These are phyloP conservation scores for Sardinella longiceps DNA, from an alignment of 2,797 vertebrate genomes.

Conservation along the genomic window DNA sequence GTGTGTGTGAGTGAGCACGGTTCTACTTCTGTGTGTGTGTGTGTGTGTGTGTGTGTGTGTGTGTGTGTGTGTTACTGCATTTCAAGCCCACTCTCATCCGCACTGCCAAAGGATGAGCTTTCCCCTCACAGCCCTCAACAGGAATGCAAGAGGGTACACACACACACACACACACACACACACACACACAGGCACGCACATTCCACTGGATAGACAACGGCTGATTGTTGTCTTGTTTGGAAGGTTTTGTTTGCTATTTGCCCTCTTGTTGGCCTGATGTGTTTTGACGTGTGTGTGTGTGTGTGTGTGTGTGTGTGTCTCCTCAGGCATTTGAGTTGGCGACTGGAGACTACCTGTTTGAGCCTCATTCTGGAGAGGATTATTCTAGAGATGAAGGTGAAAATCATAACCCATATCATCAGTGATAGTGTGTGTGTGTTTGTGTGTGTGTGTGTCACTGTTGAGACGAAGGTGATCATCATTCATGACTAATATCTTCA, in stretches of 20 bases:
- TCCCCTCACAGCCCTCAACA: neutral
- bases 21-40: neutral
- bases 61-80: neutral
- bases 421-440: no score
- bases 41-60: constrained; percentile 3
- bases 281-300: neutral
- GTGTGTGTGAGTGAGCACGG: neutral
- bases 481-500: no score
- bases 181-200: neutral
- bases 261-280: neutral
- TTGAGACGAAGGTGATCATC: no score
- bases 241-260: neutral
- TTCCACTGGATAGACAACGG: neutral
- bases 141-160: neutral
- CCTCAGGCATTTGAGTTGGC: constrained; percentile 74
- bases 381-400: constrained; percentile 96
- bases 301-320: neutral
- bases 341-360: constrained; percentile 97
- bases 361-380: constrained; percentile 96
- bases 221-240: neutral
- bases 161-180: neutral
- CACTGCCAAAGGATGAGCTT: neutral
- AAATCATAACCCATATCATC: neutral
- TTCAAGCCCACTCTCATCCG: neutral
- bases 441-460: no score